Evolutionary conservation across 2,113 vertebrate genomes (phyloP), one percentile per base, ranked within the genome.

Genomic region (Caracal caracal): DNA sequence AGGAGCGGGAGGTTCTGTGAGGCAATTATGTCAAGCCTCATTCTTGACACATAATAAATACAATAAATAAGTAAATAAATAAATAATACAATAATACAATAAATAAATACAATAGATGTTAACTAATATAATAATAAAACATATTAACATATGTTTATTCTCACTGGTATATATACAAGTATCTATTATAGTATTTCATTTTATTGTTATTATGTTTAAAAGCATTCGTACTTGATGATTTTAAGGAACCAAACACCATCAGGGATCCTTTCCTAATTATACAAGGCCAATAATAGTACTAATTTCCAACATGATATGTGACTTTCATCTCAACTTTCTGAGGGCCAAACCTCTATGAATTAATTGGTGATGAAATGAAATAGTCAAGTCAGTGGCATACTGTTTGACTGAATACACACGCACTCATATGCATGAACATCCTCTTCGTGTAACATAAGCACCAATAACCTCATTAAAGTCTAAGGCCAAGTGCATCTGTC

Each of bases 271-370:
- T 75, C 8, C n/a, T 95, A 75, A 70, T 95, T 76, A 56, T 1
- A 70, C 9, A 56, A 94, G 4, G 9, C 47, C 9, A 84, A 40
- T 70, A 53, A 26, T 70, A 61, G 70, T 68, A 63, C 30, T n/a
- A 26, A 90, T 68, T 83, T 80, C 33, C 17, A 68, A 56, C 20
- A 17, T 63, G 37, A 26, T 49, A 82, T 2, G 24, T 53, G 15
- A 96, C 47, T 95, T 96, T 79, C 85, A 68, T 28, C 59, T 88
- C 66, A 75, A 20, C 2, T 90, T 84, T 89, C 33, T 78, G 15
- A 71, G 66, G 59, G 7, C 8, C 28, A 93, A 66, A 61, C 35
- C 17, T 59, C 35, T 90, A 16, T 56, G 78, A 90, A 40, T 30
- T 79, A 90, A 40, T 30, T 79, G 33, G 13, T 59, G 15, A 40